Base-by-base conservation (phyloP, 2,113 vertebrate species). In the Sciurus niger region DNA sequence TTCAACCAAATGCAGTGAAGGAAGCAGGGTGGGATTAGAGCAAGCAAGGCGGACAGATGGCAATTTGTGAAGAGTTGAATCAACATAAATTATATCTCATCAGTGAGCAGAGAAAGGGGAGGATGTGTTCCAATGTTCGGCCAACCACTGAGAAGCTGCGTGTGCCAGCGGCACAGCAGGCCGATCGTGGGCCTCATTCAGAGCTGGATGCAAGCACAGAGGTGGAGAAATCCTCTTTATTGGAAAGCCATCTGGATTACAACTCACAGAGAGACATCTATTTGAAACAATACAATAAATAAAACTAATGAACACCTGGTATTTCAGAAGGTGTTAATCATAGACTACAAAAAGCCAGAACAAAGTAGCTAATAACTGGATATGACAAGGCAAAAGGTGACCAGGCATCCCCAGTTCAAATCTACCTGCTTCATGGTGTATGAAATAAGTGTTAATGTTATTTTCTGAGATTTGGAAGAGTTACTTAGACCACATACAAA, bases 1-100 rank as follows among this genome's bases (percentile, higher is more conserved):
- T 37, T 90, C 82, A 77, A 72, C 96, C 90, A 68, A 94, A 97
- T 48, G 89, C 37, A 6, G 25, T 92, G 95, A 89, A 95, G 85
- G 90, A 89, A 32, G 4, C 90, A 93, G 96, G 96, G 85, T 55
- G 80, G 89, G 95, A 89, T 30, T 91, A 77, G 95, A 92, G 95
- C 82, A 97, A 95, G 73, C 73, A 25, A 94, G 94, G 58, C 82
- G 93, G 92, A 89, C 97, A 98, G 97, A 97, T 98, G 98, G 97
- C 30, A 96, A 96, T 89, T 91, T 94, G 67, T 79, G 84, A 96
- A 96, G 97, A 98, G 83, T 37, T 90, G 95, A 98, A 98, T 96
- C 73, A 97, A 97, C 6, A 51, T 95, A 95, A 96, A 84, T 93
- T 65, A 92, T 67, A 97, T 78, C 95, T 97, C 92, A 91, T 95